Evolutionary conservation across 2,113 vertebrate species (phyloP), one percentile per base, ranked within the genome.

Genomic region (Syrmaticus mikado): DNA sequence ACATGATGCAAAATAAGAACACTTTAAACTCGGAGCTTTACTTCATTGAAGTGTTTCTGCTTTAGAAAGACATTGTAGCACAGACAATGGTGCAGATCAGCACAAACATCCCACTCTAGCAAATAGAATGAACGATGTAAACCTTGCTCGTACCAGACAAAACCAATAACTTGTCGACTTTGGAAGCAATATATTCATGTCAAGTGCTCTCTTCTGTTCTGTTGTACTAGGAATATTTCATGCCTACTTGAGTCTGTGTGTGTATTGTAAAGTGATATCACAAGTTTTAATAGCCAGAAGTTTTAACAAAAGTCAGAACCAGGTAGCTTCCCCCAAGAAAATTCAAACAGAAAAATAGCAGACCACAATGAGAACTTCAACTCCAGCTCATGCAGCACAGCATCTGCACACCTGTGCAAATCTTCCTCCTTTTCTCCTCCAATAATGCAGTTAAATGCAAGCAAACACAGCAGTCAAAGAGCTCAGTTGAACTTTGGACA

Each of bases 81-180:
- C 50, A 71, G 27, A 14, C 25, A 38, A 4, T n/a, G 2, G 3
- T 10, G 27, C 28, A 27, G 58, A 11, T 1, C 2, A 9, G 50
- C 28, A 10, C 43, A 11, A 38, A 12, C 4, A 7, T 34, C 50
- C 30, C 57, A 7, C 18, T 30, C 5, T 17, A 40, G 41, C 46
- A 62, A 58, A 72, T 13, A 50, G 25, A 19, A 2, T 2, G 36
- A 57, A 58, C 41, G 17, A 8, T 7, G 10, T 40, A 78, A 45
- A 7, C 58, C 62, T 62, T 2, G 7, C n/a, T 55, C 18, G 36
- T 2, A 0, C 25, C 40, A 21, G 0, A 0, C 17, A n/a, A 71
- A 58, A 24, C n/a, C n/a, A 41, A 1, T 1, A 28, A 22, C 70
- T 15, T 3, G 4, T 4, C 20, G 32, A 34, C 38, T 38, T 38